These are phyloP conservation scores for Scopus umbretta DNA, from an alignment of 2,113 vertebrate species.

Conservation along the genomic window DNA sequence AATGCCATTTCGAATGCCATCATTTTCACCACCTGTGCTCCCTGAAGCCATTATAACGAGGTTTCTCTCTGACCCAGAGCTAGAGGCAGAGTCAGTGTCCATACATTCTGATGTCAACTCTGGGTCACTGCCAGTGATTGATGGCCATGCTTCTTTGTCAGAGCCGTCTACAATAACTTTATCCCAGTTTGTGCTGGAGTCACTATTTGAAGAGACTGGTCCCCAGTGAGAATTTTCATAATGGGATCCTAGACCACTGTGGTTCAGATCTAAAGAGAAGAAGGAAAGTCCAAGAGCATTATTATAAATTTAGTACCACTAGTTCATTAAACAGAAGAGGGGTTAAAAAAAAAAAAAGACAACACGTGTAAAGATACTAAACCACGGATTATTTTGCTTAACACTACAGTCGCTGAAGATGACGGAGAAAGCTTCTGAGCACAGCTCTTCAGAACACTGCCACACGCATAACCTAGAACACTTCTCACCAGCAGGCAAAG, in stretches of 20 bases:
- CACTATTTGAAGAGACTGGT: conserved; percentile 86
- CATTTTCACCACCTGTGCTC: conserved; percentile 78
- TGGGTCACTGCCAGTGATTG: conserved; percentile 83
- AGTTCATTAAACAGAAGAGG: neutral
- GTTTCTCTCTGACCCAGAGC: conserved; percentile 88
- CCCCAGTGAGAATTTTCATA: conserved; percentile 95
- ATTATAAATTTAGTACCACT: neutral
- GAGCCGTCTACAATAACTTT: conserved; percentile 89
- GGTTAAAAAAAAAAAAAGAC: no score
- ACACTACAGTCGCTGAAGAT: neutral
- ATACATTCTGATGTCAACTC: conserved; percentile 93
- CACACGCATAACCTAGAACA: neutral
- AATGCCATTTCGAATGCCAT: conserved; percentile 82
- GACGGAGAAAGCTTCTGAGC: neutral
- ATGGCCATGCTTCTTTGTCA: conserved; percentile 86
- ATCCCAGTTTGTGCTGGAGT: conserved; percentile 91
- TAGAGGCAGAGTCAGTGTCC: conserved; percentile 92
- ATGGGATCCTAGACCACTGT: conserved; percentile 87
- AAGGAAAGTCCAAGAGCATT: conserved; percentile 29
- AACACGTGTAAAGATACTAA: neutral
- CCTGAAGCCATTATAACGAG: conserved; percentile 81
- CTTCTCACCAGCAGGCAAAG: neutral
- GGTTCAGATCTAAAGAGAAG: conserved; percentile 84
- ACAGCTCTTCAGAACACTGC: neutral
- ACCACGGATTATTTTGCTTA: neutral